phyloP scores from a whole-genome alignment of 2,113 vertebrate genomes.

The Hemiprocne comata region DNA sequence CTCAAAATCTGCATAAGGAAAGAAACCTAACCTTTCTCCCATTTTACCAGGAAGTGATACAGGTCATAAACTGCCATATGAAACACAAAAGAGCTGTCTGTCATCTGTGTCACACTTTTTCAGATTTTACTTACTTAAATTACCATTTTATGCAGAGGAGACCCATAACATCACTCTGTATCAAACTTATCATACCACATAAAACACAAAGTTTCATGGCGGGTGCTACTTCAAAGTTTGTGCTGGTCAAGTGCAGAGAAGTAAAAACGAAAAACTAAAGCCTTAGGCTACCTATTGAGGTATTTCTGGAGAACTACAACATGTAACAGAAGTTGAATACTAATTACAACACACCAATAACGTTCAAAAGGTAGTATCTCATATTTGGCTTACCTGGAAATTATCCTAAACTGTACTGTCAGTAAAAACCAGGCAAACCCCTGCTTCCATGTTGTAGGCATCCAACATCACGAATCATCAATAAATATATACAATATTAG shows the following conservation, averaged over 20 bases:
- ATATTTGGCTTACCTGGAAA: not conserved
- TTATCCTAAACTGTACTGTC: not conserved
- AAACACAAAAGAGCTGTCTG: not conserved
- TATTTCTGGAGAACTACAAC: not conserved
- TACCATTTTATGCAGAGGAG: not conserved
- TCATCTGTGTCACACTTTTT: not conserved
- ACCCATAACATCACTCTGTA: not conserved
- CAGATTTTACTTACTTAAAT: not conserved
- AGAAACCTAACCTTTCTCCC: not conserved
- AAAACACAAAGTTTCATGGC: not conserved
- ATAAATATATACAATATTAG: rapidly evolving
- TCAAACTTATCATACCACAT: not conserved
- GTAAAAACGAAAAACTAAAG: not conserved
- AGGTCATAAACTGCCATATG: not conserved
- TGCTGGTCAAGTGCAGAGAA: not conserved
- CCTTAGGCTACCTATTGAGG: not conserved
- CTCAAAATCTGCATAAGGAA: not conserved
- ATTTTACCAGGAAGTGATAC: not conserved
- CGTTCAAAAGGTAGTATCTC: not conserved
- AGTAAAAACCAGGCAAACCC: not conserved
- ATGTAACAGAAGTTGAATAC: not conserved
- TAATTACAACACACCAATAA: not conserved
- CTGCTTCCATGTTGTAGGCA: not conserved
- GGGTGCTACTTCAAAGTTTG: not conserved
- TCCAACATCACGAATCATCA: not conserved